Base-by-base conservation (phyloP, 2,888 invertebrate genomes). In the Germaria angustata region DNA sequence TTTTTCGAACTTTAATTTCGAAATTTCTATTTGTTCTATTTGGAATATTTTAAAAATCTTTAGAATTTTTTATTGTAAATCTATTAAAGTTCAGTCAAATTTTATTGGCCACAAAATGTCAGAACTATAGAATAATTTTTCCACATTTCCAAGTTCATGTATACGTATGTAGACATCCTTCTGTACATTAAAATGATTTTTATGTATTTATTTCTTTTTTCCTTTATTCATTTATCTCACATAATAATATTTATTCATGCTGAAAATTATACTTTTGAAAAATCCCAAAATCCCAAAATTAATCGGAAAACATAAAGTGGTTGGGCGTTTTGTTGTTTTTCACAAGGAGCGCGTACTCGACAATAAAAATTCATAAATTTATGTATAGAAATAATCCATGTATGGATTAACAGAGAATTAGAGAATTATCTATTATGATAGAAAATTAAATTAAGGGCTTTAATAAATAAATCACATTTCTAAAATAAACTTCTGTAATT, bases 201-300 rank as follows among this genome's bases (percentile, higher is more conserved):
- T 53, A 22, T 28, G 13, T 49, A 44, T 20, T 20, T 17, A 17
- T 53, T 57, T 69, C 2, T 6, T 41, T 59, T 46, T 36, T 44
- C 11, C 65, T 49, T 57, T 71, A 57, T 65, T 28, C 73, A 55
- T 81, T 76, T 72, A 66, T 66, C 55, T 76, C 66, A 72, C 69
- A 66, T 66, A 34, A 44, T 76, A 57, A 69, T 81, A 75, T 82
- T 75, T 82, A 79, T 79, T 82, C 79, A 82, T 82, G 82, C 79
- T 66, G 79, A 82, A 79, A 79, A 82, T 79, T 79, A 76, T 75
- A 71, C 79, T 75, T 76, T 79, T 79, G 66, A 76, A 79, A 79
- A 82, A 82, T 79, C 82, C 79, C 82, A 71, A 82, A 82, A 79
- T 82, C 82, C 82, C 82, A 79, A 82, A 82, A 82, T 82, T 79